Evolutionary conservation across 2,797 vertebrate genomes (phyloP).

Genomic region (Alca torda): DNA sequence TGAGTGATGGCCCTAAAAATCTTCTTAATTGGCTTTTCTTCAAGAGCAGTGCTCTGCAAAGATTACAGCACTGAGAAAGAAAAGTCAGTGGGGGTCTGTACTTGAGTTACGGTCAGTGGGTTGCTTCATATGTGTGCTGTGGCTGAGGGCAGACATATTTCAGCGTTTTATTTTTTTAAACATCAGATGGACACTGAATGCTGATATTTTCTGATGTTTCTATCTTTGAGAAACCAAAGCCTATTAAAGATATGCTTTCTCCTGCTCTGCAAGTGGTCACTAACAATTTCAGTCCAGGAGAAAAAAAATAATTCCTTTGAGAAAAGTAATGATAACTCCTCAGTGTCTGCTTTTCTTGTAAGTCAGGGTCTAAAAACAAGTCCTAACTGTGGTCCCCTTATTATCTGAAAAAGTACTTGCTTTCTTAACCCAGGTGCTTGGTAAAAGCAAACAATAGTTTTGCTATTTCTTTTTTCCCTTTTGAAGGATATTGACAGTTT

Average conservation of each 20-base stretch:
- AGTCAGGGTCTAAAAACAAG: background rate
- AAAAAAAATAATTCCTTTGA: background rate
- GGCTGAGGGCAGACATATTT: background rate
- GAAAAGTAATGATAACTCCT: background rate
- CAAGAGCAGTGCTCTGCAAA: background rate
- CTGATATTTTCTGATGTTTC: background rate
- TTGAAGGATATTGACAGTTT: background rate
- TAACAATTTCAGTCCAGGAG: background rate
- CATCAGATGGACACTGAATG: background rate
- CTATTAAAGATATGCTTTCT: background rate
- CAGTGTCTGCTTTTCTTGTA: background rate
- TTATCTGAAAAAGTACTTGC: background rate
- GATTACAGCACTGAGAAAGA: background rate
- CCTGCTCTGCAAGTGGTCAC: background rate
- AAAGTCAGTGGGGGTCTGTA: accelerated
- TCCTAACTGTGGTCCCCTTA: background rate
- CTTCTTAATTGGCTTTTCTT: background rate
- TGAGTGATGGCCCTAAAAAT: background rate
- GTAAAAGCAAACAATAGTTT: background rate
- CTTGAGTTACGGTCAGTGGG: accelerated
- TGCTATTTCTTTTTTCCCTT: background rate
- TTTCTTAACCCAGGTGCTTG: background rate
- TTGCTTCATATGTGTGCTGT: background rate
- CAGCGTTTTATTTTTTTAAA: background rate
- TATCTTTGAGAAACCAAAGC: background rate